phyloP scores from a whole-genome alignment of 2,888 invertebrate species.

The Drosophila greeni region DNA sequence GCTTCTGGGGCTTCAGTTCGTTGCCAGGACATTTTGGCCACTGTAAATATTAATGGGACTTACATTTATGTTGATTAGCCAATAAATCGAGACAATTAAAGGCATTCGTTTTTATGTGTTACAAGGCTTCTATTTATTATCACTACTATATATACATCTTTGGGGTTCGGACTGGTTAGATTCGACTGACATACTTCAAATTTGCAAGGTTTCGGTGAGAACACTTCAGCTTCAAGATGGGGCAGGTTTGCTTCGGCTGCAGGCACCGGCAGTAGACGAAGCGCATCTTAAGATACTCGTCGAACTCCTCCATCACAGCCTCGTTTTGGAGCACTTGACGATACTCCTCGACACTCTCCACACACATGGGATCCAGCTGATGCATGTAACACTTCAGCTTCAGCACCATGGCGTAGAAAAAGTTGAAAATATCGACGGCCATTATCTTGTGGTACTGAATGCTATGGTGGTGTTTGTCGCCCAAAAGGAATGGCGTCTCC shows the following conservation, averaged over 20 bases:
- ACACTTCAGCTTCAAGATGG: slow-evolving; percentile 56
- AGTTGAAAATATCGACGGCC: slow-evolving; percentile 70
- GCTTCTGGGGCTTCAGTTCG: slow-evolving; percentile 19
- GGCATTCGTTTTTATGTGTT: neutral
- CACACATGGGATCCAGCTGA: slow-evolving; percentile 69
- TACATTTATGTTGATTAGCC: slow-evolving; percentile 23
- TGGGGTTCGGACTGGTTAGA: slow-evolving; percentile 11
- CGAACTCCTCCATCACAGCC: slow-evolving; percentile 61
- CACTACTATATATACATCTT: neutral
- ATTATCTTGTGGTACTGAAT: slow-evolving; percentile 64
- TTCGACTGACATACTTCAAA: slow-evolving; percentile 50
- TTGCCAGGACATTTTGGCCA: neutral
- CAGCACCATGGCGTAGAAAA: slow-evolving; percentile 60
- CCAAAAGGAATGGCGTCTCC: slow-evolving; percentile 65
- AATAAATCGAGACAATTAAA: slow-evolving; percentile 13
- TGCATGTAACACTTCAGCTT: slow-evolving; percentile 65
- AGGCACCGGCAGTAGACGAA: slow-evolving; percentile 72
- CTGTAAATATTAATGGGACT: slow-evolving; percentile 15
- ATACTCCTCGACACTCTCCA: slow-evolving; percentile 67
- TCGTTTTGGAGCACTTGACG: slow-evolving; percentile 54
- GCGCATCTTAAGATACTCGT: slow-evolving; percentile 59
- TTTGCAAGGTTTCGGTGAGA: slow-evolving; percentile 30
- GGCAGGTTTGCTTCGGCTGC: slow-evolving; percentile 47
- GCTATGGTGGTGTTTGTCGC: slow-evolving; percentile 68
- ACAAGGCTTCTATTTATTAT: slow-evolving; percentile 12